These are phyloP conservation scores for Lysandra bellargus DNA, from an alignment of 2,888 invertebrate genomes.

Conservation along the genomic window DNA sequence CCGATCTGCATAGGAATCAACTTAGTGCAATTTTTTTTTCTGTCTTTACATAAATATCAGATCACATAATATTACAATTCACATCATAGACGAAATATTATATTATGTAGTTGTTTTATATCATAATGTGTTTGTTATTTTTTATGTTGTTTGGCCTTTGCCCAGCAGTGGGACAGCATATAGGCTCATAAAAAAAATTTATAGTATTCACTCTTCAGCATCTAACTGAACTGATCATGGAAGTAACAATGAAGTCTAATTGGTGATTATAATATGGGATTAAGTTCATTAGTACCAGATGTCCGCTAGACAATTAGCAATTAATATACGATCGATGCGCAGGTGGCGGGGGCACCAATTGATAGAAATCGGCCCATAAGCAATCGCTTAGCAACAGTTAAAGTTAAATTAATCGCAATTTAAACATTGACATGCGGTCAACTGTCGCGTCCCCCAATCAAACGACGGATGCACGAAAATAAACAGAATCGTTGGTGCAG, in stretches of 20 bases:
- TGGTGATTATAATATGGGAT: not conserved
- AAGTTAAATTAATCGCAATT: conserved; percentile 53
- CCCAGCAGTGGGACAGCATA: no score
- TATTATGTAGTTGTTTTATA: no score
- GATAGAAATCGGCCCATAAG: conserved; percentile 31
- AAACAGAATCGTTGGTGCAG: not conserved
- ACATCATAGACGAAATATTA: no score
- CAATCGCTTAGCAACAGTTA: conserved; percentile 40
- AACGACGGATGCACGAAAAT: not conserved
- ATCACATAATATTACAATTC: no score
- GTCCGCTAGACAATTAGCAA: not conserved
- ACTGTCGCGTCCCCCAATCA: conserved; percentile 43
- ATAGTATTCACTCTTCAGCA: no score
- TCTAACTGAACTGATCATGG: not conserved
- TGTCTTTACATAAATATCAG: no score
- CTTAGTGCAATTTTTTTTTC: no score
- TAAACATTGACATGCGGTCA: conserved; percentile 56
- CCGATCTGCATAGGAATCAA: no score
- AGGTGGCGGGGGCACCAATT: conserved; percentile 38
- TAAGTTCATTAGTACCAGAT: not conserved
- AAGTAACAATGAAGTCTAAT: not conserved
- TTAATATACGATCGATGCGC: conserved; percentile 32
- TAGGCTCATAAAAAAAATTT: no score
- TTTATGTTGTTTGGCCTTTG: no score
- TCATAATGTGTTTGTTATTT: no score